phyloP scores from a whole-genome alignment of 2,888 invertebrate genomes.

The Blastobasis adustella region DNA sequence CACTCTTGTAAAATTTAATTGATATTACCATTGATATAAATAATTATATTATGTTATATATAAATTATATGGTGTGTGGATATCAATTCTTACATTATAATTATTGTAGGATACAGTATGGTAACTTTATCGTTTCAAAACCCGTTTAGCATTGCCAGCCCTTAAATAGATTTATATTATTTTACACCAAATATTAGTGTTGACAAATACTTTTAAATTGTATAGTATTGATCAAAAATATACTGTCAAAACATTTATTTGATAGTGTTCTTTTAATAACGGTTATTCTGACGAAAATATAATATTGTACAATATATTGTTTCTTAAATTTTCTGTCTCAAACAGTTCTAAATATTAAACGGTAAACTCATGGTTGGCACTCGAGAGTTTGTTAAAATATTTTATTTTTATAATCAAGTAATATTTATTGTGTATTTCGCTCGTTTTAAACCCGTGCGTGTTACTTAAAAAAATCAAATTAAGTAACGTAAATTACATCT shows the following conservation, averaged over 20 bases:
- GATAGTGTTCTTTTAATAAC: no score
- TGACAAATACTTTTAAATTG: no score
- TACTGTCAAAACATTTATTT: no score
- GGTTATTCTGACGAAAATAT: no score
- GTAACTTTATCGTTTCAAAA: constrained; percentile 67
- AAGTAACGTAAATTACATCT: constrained; percentile 40
- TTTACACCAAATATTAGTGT: no score
- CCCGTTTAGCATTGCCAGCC: constrained; percentile 55
- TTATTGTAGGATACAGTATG: constrained; percentile 59
- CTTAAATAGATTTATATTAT: constrained; percentile 15
- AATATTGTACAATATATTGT: no score
- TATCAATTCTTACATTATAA: constrained; percentile 23
- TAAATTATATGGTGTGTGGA: neutral
- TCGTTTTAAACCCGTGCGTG: constrained; percentile 14
- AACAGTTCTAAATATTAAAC: neutral
- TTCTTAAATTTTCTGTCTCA: no score
- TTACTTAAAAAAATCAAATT: constrained; percentile 29
- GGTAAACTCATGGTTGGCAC: neutral
- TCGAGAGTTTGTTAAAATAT: constrained; percentile 1
- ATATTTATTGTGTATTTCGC: neutral
- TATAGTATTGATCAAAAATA: no score
- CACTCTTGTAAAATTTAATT: no score
- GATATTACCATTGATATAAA: no score
- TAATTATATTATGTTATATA: no score
- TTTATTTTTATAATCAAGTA: no score